phyloP scores from a whole-genome alignment of 2,113 vertebrate genomes.

The Eublepharis macularius region DNA sequence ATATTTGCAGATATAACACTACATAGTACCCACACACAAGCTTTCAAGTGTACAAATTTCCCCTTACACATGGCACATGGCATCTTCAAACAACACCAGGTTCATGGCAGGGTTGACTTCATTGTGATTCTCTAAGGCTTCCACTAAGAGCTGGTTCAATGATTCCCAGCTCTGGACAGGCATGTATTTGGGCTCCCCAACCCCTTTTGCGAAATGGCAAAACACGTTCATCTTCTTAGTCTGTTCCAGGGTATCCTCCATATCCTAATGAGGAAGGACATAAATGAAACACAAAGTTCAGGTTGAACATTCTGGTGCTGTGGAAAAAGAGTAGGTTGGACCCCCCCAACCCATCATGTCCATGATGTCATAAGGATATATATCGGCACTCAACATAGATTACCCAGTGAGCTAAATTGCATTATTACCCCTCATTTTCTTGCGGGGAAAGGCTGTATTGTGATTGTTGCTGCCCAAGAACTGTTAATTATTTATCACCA shows the following conservation, averaged over 20 bases:
- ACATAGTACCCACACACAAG: background rate
- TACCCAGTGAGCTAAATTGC: background rate
- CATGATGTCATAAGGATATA: background rate
- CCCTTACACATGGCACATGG: slow-evolving; percentile 92
- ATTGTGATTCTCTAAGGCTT: slow-evolving; percentile 89
- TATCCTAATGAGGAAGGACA: slow-evolving; percentile 73
- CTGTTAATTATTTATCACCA: too few species aligned
- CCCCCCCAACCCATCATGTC: too few species aligned
- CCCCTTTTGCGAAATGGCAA: slow-evolving; percentile 89
- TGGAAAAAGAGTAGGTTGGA: background rate
- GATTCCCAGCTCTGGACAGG: slow-evolving; percentile 84
- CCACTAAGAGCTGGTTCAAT: slow-evolving; percentile 82
- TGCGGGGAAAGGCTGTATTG: too few species aligned
- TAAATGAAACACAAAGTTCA: background rate
- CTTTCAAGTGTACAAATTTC: background rate
- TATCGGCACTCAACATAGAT: background rate
- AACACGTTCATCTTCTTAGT: slow-evolving; percentile 82
- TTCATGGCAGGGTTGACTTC: slow-evolving; percentile 89
- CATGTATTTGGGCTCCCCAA: slow-evolving; percentile 85
- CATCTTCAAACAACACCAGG: slow-evolving; percentile 94
- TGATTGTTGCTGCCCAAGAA: too few species aligned
- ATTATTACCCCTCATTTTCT: too few species aligned
- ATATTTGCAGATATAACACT: fast-evolving
- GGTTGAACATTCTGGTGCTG: background rate
- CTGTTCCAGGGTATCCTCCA: slow-evolving; percentile 77